A percentile compares a stretch with the other conserved stretches of the same genome.
These are phyloP conservation scores for Megalops cyprinoides DNA, from an alignment of 2,797 vertebrate species.

Conservation along the genomic window DNA sequence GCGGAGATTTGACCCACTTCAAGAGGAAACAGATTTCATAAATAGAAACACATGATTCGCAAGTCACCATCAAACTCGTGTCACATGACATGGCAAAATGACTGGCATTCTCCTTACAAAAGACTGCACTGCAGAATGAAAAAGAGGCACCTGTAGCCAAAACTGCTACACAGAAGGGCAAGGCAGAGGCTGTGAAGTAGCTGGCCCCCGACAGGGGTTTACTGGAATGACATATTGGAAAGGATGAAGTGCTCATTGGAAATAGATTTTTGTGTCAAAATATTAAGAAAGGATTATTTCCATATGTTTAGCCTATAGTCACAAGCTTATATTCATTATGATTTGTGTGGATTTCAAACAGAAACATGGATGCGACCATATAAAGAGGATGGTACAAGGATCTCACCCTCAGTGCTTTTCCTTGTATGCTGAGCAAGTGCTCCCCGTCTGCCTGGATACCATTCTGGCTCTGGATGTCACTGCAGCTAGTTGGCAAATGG, in stretches of 20 bases:
- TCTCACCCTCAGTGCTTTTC: slow-evolving; percentile 84
- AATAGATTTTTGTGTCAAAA: background rate
- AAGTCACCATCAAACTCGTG: background rate
- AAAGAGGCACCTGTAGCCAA: background rate
- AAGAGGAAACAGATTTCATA: background rate
- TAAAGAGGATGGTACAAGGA: background rate
- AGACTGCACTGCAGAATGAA: background rate
- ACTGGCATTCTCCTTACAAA: background rate
- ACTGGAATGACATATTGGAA: background rate
- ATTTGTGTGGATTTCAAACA: background rate
- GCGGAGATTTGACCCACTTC: slow-evolving; percentile 21
- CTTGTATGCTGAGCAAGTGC: slow-evolving; percentile 82
- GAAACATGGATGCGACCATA: background rate
- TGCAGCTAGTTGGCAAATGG: slow-evolving; percentile 82
- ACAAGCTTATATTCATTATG: too few relatives aligned
- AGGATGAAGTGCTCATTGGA: background rate
- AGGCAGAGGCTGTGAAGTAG: background rate
- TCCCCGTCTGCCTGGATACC: slow-evolving; percentile 79
- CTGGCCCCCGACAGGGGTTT: background rate
- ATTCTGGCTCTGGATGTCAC: slow-evolving; percentile 72
- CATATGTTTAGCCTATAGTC: background rate
- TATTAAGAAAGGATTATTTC: background rate
- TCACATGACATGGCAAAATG: background rate
- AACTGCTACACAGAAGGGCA: background rate
- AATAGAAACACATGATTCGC: background rate